A percentile compares a stretch with the other conserved stretches of the same genome.
phyloP scores from a whole-genome alignment of 2,888 invertebrate genomes.

The Limnephilus lunatus region DNA sequence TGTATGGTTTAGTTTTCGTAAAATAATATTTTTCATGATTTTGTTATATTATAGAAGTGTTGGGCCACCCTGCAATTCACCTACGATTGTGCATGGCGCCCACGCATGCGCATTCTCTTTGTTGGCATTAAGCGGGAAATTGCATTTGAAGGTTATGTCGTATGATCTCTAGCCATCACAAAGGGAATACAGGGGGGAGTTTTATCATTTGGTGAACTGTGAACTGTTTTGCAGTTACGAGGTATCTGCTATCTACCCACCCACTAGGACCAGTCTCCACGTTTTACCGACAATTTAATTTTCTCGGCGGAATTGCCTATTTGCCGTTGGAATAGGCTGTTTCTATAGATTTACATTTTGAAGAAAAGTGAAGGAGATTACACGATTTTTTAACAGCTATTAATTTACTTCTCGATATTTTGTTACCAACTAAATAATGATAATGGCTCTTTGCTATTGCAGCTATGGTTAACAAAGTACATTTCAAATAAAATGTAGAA shows the following conservation, averaged over 20 bases:
- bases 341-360: background rate
- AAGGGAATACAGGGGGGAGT: background rate
- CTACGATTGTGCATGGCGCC: background rate
- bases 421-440: no score
- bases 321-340: background rate
- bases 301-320: slow-evolving; percentile 36
- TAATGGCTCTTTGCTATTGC: no score
- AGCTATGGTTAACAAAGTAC: no score
- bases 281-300: slow-evolving; percentile 42
- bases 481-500: background rate
- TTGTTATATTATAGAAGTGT: background rate
- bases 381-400: background rate
- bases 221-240: background rate
- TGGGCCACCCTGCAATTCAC: background rate
- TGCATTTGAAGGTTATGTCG: slow-evolving; percentile 14
- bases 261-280: background rate
- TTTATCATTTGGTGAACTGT: background rate
- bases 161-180: slow-evolving; percentile 6
- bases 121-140: slow-evolving; percentile 20
- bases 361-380: background rate
- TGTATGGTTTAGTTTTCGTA: no score
- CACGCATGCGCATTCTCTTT: slow-evolving; percentile 3
- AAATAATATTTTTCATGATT: background rate
- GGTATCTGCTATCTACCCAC: background rate
- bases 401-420: no score